phyloP scores from a whole-genome alignment of 1,140 invertebrate genomes.

The Drosophila serrata region DNA sequence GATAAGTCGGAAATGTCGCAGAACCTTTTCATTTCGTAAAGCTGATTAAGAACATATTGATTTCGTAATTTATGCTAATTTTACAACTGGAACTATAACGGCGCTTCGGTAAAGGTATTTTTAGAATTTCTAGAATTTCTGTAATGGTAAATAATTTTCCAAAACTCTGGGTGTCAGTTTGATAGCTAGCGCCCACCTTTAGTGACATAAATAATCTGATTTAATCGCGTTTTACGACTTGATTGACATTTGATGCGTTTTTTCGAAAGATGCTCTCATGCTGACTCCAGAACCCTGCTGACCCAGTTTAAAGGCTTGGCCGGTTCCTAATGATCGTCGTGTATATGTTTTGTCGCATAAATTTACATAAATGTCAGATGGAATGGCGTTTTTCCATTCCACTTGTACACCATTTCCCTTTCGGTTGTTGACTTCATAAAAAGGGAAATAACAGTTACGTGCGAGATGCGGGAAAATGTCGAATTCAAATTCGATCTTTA shows the following conservation, averaged over 20 bases:
- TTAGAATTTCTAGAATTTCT: not conserved
- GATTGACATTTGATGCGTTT: slow-evolving; percentile 65
- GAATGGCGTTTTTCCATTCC: slow-evolving; percentile 29
- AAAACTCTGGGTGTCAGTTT: slow-evolving; percentile 24
- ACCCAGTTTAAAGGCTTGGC: slow-evolving; percentile 22
- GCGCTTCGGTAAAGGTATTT: slow-evolving; percentile 30
- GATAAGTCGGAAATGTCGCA: slow-evolving; percentile 34
- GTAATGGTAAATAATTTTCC: slow-evolving; percentile 1
- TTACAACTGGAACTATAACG: slow-evolving; percentile 47
- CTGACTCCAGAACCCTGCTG: slow-evolving; percentile 36
- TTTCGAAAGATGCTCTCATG: slow-evolving; percentile 4
- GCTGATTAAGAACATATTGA: slow-evolving; percentile 32
- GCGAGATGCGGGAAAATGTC: slow-evolving; percentile 40
- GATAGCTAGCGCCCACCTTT: slow-evolving; percentile 15
- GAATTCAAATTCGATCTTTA: slow-evolving; percentile 18
- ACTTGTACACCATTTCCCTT: slow-evolving; percentile 34
- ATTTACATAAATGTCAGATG: slow-evolving; percentile 49
- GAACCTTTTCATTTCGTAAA: slow-evolving; percentile 27
- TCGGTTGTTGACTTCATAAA: slow-evolving; percentile 24
- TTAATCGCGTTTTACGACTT: slow-evolving; percentile 45
- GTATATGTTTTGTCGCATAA: slow-evolving; percentile 36
- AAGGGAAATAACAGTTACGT: slow-evolving; percentile 54
- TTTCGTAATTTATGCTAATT: slow-evolving; percentile 73
- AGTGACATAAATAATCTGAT: slow-evolving; percentile 27
- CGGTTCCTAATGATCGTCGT: slow-evolving; percentile 10